Evolutionary conservation across 2,113 vertebrate species (phyloP), one percentile per base, ranked within the genome.

Genomic region (Martes martes): DNA sequence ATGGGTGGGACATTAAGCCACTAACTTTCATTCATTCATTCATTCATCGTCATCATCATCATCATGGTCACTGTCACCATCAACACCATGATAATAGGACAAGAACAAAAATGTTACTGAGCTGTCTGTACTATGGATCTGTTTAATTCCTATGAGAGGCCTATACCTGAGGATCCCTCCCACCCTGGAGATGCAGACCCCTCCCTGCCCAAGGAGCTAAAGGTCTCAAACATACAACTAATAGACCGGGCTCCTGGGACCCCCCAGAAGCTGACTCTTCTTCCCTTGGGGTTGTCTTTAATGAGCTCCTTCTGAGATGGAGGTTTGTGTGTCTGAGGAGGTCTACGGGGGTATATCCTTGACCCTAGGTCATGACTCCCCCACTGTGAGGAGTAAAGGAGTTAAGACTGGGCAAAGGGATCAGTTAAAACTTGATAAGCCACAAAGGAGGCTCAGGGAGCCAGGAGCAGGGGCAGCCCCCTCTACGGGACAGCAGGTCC

Each of bases 401-500:
- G 59, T 52, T 71, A 74, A 23, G 65, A n/a, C 4, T 61, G 52
- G 11, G 16, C 39, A 36, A 31, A 28, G 21, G 52, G 31, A 74
- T 61, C 10, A 33, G n/a, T 19, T 80, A 52, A 81, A 31, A 67
- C 39, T 33, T 14, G 7, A 8, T 19, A n/a, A 16, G 28, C 9
- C 28, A 36, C 15, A 28, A 3, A 1, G 0, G 88, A 67, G 89
- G 61, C n/a, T 1, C 4, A n/a, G 36, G 76, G n/a, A 45, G n/a
- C 26, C 63, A 55, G 76, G 21, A 15, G 1, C 21, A 13, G 21
- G 1, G 21, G 28, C 50, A 52, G 36, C 14, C 28, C 39, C 39
- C 16, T 47, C 28, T 15, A 3, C 0, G 52, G 23, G 39, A 19
- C 50, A 57, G 11, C 0, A 21, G 8, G 63, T 36, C 47, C 2